Evolutionary conservation across 2,797 vertebrate genomes (phyloP).

Genomic region (Mus spretus): DNA sequence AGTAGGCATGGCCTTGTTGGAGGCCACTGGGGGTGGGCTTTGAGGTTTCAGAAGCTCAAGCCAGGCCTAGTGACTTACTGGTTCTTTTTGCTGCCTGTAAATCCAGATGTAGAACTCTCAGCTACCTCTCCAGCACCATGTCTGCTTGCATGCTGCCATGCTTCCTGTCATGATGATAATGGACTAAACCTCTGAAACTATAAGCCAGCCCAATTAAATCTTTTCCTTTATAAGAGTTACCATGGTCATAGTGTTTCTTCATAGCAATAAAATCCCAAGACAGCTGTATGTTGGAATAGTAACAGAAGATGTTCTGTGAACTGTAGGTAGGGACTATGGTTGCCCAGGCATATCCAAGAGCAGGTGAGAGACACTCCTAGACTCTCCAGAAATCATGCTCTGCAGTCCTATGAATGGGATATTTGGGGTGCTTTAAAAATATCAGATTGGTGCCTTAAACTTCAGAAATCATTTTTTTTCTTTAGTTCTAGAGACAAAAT

Average conservation of each 20-base stretch:
- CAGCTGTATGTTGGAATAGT: neutral
- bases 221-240: neutral
- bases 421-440: neutral
- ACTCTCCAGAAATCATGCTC: neutral
- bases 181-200: neutral
- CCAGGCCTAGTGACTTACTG: neutral
- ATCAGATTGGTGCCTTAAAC: neutral
- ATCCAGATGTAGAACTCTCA: neutral
- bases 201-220: neutral
- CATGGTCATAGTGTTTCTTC: neutral
- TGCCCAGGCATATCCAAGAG: neutral
- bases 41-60: neutral
- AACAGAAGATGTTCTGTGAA: neutral
- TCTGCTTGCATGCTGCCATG: neutral
- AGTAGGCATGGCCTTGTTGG: neutral
- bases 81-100: neutral
- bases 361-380: no score
- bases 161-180: neutral
- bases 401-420: neutral
- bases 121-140: neutral
- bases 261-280: neutral
- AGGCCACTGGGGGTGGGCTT: neutral
- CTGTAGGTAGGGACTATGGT: neutral
- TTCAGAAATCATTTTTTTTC: neutral
- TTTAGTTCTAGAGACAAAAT: neutral